Conservation (phyloP, 2,888 invertebrate species). For the Chorisops tibialis region DNA sequence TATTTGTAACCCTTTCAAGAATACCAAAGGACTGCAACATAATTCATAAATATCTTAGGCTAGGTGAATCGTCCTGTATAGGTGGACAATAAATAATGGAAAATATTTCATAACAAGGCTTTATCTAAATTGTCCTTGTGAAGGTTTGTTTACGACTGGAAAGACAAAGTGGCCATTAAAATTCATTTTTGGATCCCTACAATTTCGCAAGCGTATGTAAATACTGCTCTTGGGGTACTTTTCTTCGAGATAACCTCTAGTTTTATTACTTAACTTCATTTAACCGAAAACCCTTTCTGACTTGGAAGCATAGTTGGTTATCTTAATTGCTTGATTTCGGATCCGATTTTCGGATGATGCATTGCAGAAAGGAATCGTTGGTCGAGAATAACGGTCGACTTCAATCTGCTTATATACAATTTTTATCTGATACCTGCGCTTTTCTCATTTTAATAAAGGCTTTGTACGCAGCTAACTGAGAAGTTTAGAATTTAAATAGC, state of each 20-base stretch:
- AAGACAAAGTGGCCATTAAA: conserved; percentile 35
- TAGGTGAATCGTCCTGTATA: background rate
- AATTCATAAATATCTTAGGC: conserved; percentile 11
- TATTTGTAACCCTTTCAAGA: conserved; percentile 1
- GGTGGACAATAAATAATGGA: conserved; percentile 28
- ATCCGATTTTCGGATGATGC: background rate
- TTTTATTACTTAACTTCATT: conserved; percentile 26
- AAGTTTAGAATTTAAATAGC: no score
- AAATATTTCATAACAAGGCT: conserved; percentile 30
- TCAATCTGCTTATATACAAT: no score
- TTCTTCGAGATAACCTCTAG: conserved; percentile 29
- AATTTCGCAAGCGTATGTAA: conserved; percentile 21
- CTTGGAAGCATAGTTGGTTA: conserved; percentile 19
- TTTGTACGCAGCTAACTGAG: no score
- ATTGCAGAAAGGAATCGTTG: no score
- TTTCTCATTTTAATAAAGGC: no score
- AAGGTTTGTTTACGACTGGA: conserved; percentile 32
- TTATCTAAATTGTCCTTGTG: conserved; percentile 33
- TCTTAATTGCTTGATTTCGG: conserved; percentile 30
- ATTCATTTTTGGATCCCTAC: conserved; percentile 31
- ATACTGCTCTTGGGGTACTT: conserved; percentile 24
- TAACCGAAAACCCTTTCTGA: conserved; percentile 23
- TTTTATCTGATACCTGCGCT: no score
- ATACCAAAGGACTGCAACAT: background rate
- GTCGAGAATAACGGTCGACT: no score